phyloP scores from a whole-genome alignment of 1,140 invertebrate genomes.

The Antheraea mylitta region DNA sequence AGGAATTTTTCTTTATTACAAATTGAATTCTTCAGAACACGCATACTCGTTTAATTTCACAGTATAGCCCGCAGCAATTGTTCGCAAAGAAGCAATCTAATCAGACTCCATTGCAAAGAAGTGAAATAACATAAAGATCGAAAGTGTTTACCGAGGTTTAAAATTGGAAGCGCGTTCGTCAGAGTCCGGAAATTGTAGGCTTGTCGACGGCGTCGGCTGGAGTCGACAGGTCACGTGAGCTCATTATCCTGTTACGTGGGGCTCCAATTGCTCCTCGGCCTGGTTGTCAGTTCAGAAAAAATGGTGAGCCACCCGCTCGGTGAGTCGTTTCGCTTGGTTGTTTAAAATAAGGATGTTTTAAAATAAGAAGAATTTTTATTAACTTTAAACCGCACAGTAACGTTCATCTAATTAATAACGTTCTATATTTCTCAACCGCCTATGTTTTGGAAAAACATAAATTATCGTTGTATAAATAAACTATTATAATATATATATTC shows the following conservation, averaged over 20 bases:
- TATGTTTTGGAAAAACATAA: too few species aligned
- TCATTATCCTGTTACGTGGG: constrained; percentile 54
- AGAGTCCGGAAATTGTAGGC: constrained; percentile 58
- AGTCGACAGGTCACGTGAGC: constrained; percentile 53
- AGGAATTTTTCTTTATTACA: background rate
- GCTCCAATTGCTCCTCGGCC: constrained; percentile 24
- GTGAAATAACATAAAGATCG: constrained; percentile 35
- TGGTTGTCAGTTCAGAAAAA: constrained; percentile 6
- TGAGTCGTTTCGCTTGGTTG: background rate
- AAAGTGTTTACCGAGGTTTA: constrained; percentile 56
- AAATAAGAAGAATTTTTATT: constrained; percentile 18
- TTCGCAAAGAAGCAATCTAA: background rate
- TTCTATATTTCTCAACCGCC: too few species aligned
- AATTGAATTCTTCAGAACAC: background rate
- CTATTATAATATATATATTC: too few species aligned
- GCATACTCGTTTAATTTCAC: background rate
- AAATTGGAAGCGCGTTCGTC: constrained; percentile 66
- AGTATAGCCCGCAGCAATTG: background rate
- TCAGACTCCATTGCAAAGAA: constrained; percentile 12
- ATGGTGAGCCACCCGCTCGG: background rate
- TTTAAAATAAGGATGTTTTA: constrained; percentile 2
- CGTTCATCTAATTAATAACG: too few species aligned
- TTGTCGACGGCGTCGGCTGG: constrained; percentile 37
- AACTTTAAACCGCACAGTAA: too few species aligned
- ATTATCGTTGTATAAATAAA: too few species aligned